phyloP scores from a whole-genome alignment of 2,797 vertebrate genomes.

The Amniataba percoides region DNA sequence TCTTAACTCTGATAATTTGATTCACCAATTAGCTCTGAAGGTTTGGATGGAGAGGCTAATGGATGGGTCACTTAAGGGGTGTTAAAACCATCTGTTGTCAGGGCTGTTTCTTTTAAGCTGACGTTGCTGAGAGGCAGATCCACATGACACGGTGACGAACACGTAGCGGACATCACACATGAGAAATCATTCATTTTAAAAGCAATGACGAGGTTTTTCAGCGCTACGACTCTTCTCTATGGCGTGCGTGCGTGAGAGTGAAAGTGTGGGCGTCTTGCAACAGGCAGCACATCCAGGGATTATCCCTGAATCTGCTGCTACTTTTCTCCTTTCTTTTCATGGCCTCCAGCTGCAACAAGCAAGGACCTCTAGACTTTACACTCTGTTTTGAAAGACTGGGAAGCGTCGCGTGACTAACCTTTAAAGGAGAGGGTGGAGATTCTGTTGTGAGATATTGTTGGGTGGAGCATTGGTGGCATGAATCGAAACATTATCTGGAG shows the following conservation, averaged over 20 bases:
- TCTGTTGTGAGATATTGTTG: constrained; percentile 27
- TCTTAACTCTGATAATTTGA: constrained; percentile 90
- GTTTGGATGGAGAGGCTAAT: constrained; percentile 81
- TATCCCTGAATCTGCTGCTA: constrained; percentile 26
- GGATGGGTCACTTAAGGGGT: constrained; percentile 76
- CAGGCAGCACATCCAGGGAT: constrained; percentile 31
- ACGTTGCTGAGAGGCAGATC: constrained; percentile 82
- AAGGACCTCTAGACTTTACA: constrained; percentile 15
- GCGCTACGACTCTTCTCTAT: constrained; percentile 5
- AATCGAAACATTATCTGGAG: constrained; percentile 24
- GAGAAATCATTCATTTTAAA: not conserved
- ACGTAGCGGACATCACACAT: not conserved
- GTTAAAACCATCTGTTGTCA: constrained; percentile 89
- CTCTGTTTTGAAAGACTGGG: constrained; percentile 40
- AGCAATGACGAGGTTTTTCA: not conserved
- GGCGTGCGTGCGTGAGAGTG: constrained; percentile 7
- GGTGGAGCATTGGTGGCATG: constrained; percentile 17
- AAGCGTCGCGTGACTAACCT: constrained; percentile 39
- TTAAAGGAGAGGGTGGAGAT: constrained; percentile 36
- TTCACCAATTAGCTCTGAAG: constrained; percentile 90
- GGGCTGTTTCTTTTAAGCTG: constrained; percentile 84
- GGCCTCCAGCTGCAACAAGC: constrained; percentile 21
- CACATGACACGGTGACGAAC: constrained; percentile 21
- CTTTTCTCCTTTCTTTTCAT: constrained; percentile 35
- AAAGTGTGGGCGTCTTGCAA: constrained; percentile 12